Evolutionary conservation across 2,113 vertebrate genomes (phyloP).

Genomic region (Pyrgilauda ruficollis): DNA sequence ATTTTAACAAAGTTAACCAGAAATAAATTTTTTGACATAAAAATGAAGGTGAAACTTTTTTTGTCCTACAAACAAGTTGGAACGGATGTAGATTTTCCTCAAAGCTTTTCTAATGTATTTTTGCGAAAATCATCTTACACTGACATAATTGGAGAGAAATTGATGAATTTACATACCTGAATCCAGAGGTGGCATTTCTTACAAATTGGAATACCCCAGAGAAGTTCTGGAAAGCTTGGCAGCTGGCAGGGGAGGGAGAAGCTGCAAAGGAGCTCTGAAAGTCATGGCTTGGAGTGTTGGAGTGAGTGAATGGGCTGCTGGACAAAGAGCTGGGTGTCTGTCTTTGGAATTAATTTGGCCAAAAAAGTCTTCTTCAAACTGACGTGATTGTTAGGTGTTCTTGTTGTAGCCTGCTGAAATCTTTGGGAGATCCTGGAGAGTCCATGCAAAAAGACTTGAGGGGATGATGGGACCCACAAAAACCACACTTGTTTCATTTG

Average conservation of each 20-base stretch:
- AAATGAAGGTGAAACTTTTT: not conserved
- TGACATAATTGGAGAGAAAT: not conserved
- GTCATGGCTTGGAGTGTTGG: no score
- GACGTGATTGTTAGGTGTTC: not conserved
- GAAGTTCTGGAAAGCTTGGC: not conserved
- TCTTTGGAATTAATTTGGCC: not conserved
- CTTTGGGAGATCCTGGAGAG: not conserved
- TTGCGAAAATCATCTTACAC: not conserved
- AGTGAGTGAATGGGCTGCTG: not conserved
- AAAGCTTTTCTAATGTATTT: not conserved
- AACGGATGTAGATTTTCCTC: not conserved
- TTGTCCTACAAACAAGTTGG: not conserved
- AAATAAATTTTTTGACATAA: not conserved
- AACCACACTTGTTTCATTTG: not conserved
- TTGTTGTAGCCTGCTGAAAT: not conserved
- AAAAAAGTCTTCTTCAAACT: not conserved
- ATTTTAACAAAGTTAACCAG: not conserved
- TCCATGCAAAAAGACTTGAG: not conserved
- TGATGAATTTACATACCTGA: not conserved
- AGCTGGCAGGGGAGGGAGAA: not conserved
- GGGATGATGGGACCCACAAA: not conserved
- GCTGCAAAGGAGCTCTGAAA: not conserved
- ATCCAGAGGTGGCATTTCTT: not conserved
- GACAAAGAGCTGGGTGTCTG: not conserved
- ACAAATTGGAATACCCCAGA: not conserved